Base-by-base conservation (phyloP, 2,888 invertebrate genomes). In the Octonoba sinensis region DNA sequence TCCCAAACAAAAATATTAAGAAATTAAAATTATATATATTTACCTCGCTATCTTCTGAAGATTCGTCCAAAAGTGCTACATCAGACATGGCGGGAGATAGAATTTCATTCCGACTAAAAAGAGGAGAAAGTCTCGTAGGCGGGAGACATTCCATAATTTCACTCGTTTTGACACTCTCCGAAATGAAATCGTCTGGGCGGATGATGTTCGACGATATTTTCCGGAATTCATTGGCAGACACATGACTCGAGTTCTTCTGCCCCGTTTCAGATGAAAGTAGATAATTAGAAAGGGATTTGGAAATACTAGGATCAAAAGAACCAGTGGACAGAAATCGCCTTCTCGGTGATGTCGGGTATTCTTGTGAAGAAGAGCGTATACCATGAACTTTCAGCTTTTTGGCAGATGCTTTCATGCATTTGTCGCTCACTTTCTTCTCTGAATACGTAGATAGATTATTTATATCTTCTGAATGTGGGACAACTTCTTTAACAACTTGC, bases 71-170 rank as follows among this genome's bases (percentile, higher is more conserved):
- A 1, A 54, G 44, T 4, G 20, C 44, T 11, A 64, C 56, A 22
- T 71, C 71, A 6, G 62, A 20, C 24, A 44, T 1, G 20, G 62
- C 18, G 8, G 76, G 64, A 1, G 76, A 70, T 24, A 46, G 22
- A 27, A 76, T 70, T 51, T 76, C 76, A 56, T 62, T 18, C 0
- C 27, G 69, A 54, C 76, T 76, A 44, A 76, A 76, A 18, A 76
- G 76, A 27, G 76, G 62, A 0, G 70, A 70, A 8, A 70, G 64
- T n/a, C 24, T 44, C 3, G 62, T 54, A 0, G 76, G 69, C 11
- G 62, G 18, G n/a, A 20, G 46, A 36, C 36, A 8, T 11, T 36
- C 8, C 6, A 11, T 11, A 36, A 36, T 36, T 36, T 36, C 11
- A n/a, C 4, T 3, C 24, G 3, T 62, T 36, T 16, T 13, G 1